Evolutionary conservation across 2,888 invertebrate species (phyloP), one percentile per base, ranked within the genome.

Genomic region (Calliphora vomitoria): DNA sequence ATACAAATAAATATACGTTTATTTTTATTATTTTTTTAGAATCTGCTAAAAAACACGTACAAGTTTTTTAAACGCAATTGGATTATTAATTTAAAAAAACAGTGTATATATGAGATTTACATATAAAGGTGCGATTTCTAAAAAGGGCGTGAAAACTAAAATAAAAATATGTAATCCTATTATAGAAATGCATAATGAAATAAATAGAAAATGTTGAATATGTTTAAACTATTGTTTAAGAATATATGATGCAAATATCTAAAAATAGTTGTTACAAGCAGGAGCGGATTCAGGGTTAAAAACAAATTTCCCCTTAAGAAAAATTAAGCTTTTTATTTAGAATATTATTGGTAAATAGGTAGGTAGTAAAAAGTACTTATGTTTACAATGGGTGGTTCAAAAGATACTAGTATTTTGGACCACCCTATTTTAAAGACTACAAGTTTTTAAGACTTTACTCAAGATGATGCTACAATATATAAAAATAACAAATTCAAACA

Each of bases 1-100:
- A 75, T 75, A 50, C 50, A 75, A 75, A 75, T 62, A 4, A 13
- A 38, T 35, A 8, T 75, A 15, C 11, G 31, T n/a, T 60, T 60
- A 25, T 44, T 74, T 44, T 55, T 8, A 11, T 55, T 55, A 8
- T 20, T 55, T 25, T 11, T 53, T 58, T 11, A 58, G 13, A 58
- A 58, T 58, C 50, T n/a, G 4, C 5, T n/a, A 25, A 4, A 25
- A 25, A 58, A 58, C 58, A 58, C 58, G 58, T 58, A 58, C 58
- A 58, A 58, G 20, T 55, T 10, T 25, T 55, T 55, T 25, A 11
- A 58, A 25, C 25, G 2, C 60, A 60, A 35, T 60, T 35, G 8
- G 25, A 25, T 25, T 35, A 60, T 15, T 31, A 60, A 60, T 18
- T 31, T 1, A n/a, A n/a, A 2, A 60, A 31, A 60, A 6, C 15